phyloP scores from a whole-genome alignment of 2,888 invertebrate species.

The Archaeoteleia sp. region DNA sequence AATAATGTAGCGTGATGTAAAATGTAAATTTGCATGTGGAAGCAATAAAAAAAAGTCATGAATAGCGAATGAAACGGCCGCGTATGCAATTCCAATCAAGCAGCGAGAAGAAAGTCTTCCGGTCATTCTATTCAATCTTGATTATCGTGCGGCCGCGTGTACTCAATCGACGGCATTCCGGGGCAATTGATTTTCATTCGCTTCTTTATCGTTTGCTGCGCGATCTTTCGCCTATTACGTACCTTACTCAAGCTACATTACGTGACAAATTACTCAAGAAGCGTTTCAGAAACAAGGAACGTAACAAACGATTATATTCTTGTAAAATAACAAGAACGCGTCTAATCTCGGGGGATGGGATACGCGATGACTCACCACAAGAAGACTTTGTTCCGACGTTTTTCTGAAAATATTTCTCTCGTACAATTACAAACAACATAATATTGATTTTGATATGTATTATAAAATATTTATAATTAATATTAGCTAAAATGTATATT shows the following conservation, averaged over 20 bases:
- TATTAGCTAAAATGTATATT: no score
- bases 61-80: constrained; percentile 8
- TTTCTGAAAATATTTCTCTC: no score
- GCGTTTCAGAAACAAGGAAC: constrained; percentile 23
- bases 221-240: constrained; percentile 28
- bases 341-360: no score
- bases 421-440: no score
- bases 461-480: no score
- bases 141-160: constrained; percentile 28
- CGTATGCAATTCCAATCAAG: constrained; percentile 47
- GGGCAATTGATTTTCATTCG: constrained; percentile 28
- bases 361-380: no score
- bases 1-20: constrained; percentile 29
- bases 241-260: constrained; percentile 30
- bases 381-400: no score
- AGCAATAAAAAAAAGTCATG: constrained; percentile 25
- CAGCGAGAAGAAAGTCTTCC: constrained; percentile 47
- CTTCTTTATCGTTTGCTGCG: constrained; percentile 32
- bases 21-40: constrained; percentile 40
- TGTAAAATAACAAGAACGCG: constrained; percentile 18
- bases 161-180: constrained; percentile 28
- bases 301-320: constrained; percentile 17
- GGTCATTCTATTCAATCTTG: constrained; percentile 50
- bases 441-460: no score
- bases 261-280: constrained; percentile 47